Evolutionary conservation across 2,888 invertebrate genomes (phyloP), one percentile per base, ranked within the genome.

Genomic region (Cantharis nigra): DNA sequence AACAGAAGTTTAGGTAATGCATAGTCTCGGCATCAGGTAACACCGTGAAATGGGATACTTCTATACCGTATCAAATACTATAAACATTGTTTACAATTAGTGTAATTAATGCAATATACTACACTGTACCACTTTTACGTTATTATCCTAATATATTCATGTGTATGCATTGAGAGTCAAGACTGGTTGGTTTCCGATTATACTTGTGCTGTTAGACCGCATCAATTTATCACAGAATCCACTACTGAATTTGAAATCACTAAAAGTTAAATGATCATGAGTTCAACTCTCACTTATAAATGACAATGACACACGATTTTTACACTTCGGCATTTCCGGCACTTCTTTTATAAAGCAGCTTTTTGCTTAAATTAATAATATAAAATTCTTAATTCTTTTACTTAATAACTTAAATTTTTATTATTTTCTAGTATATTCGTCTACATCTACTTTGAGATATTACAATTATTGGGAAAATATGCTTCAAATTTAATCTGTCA

Each of bases 1-100:
- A 87, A 85, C 85, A 87, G 86, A 87, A 87, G 85, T 87, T 87
- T 86, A 87, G 85, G 85, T 87, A 87, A 87, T 83, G 85, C 85
- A 83, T 81, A 81, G 83, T 81, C 78, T 67, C 33, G 70, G 75
- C 75, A 75, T 81, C 78, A 81, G 79, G 83, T 84, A 84, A 82
- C 82, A 85, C 84, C 85, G 85, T 85, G 85, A 85, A 86, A 86
- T 85, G 83, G 84, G 83, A 83, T 75, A 78, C 76, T 72, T 77
- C 79, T 75, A 79, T 79, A 83, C 78, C 78, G 78, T 81, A 82
- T 76, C 78, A 74, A 69, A 69, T 72, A 79, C 78, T 20, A 79
- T 76, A 79, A 79, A 79, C 78, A 76, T 72, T 70, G 71, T 74
- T 75, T 75, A 28, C 77, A 49, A 28, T 75, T 67, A 75, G 77